These are phyloP conservation scores for Montipora foliosa DNA, from an alignment of 64 coral and sea anemone species.

Conservation along the genomic window DNA sequence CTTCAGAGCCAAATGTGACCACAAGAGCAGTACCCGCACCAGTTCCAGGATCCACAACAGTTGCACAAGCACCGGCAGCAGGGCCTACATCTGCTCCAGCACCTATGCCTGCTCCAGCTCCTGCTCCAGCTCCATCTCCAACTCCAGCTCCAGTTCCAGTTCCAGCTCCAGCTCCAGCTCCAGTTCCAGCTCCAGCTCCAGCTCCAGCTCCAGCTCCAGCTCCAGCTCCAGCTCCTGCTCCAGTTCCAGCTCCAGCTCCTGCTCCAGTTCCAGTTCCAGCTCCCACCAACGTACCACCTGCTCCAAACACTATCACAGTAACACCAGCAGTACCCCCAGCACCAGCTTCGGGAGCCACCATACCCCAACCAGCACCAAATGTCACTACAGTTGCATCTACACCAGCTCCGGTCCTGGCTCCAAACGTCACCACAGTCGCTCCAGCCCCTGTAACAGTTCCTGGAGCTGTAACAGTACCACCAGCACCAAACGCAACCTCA, in stretches of 20 bases:
- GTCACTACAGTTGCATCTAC: background rate
- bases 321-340: background rate
- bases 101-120: background rate
- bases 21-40: background rate
- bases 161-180: background rate
- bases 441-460: background rate
- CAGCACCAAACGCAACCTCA: background rate
- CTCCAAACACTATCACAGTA: background rate
- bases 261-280: background rate
- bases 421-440: background rate
- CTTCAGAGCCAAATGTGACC: background rate
- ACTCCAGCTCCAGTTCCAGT: background rate
- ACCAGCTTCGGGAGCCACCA: background rate
- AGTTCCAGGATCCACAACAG: background rate
- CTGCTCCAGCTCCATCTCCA: background rate
- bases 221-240: background rate
- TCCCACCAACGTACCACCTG: background rate
- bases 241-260: slow-evolving; percentile 11
- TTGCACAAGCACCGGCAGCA: background rate
- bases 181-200: background rate
- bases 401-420: background rate
- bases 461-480: background rate
- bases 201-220: background rate
- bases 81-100: background rate
- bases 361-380: background rate